Percentiles rank a stretch among this genome's conserved stretches.
Evolutionary conservation across 1,140 invertebrate genomes (phyloP).

Genomic region (Andricus grossulariae): DNA sequence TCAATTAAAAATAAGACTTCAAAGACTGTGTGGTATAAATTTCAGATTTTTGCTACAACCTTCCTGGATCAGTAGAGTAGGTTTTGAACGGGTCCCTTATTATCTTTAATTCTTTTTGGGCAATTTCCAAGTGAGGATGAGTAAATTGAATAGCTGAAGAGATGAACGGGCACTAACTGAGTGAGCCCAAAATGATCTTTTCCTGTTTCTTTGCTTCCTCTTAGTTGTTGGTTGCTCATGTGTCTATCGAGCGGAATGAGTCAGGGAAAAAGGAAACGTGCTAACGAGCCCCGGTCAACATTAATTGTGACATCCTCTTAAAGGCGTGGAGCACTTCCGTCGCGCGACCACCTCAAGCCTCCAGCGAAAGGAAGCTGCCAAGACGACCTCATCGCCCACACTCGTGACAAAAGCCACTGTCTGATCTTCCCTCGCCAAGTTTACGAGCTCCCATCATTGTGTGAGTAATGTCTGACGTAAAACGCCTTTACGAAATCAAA

Average conservation of each 20-base stretch:
- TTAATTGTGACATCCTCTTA: slow-evolving; percentile 74
- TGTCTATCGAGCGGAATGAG: slow-evolving; percentile 57
- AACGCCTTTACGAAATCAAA: background rate
- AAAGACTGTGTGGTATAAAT: no score
- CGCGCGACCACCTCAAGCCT: slow-evolving; percentile 55
- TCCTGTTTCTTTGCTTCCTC: slow-evolving; percentile 39
- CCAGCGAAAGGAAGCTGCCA: slow-evolving; percentile 68
- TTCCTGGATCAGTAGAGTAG: no score
- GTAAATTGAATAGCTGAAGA: no score
- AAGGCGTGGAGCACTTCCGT: slow-evolving; percentile 68
- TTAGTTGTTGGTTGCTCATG: background rate
- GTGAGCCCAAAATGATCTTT: background rate
- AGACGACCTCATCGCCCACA: slow-evolving; percentile 70
- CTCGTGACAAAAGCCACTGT: slow-evolving; percentile 49
- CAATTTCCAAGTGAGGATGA: no score
- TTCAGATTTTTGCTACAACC: no score
- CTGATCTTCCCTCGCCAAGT: slow-evolving; percentile 26
- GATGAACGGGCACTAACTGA: no score
- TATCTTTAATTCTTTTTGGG: no score
- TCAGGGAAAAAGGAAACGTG: slow-evolving; percentile 71
- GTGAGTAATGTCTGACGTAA: background rate
- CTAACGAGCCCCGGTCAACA: slow-evolving; percentile 71
- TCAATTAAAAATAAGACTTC: no score
- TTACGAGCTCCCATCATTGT: slow-evolving; percentile 8
- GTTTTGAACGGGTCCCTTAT: no score